Evolutionary conservation across 1,140 invertebrate genomes (phyloP), one percentile per base, ranked within the genome.

Genomic region (Macrocentrus cingulum): DNA sequence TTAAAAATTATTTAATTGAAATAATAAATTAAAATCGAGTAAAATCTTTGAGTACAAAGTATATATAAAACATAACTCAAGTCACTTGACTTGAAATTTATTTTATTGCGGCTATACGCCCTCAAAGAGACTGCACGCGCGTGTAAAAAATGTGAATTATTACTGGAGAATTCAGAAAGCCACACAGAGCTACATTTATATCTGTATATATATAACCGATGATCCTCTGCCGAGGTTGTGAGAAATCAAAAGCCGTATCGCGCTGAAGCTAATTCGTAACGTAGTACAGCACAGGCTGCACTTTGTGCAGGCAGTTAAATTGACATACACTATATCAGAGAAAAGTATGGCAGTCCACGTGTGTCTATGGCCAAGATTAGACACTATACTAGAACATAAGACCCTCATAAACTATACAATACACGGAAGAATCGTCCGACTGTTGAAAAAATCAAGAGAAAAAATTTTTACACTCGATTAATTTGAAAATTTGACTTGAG

Each of bases 241-340:
- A 59, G 55, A 49, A 49, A 57, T 57, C 49, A 52, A 53, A 53
- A 46, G 42, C 58, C 44, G 50, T 39, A 54, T 39, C 20, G 49
- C 29, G 39, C 49, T 13, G 51, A 44, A 45, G 50, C 50, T 46
- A 61, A 61, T 52, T 61, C 54, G 53, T 49, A 61, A 61, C 53
- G 44, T 32, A 48, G 32, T 50, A 34, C 44, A 41, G 51, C 52
- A 42, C 45, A 18, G 37, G 34, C 48, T 56, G 52, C 59, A 61
- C 59, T 61, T 61, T 61, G 59, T 61, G 36, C 53, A 56, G 53
- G 53, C 59, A 56, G 46, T 61, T 61, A 61, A 61, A 61, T 61
- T 61, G 59, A 61, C 59, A 61, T 61, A 56, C 52, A 52, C 53
- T 61, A 61, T 56, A 61, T 61, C 59, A 61, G 59, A 13, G 49